A percentile compares a stretch with the other conserved stretches of the same genome.
Evolutionary conservation across 2,888 invertebrate species (phyloP).

Genomic region (Hypomecis punctinalis): DNA sequence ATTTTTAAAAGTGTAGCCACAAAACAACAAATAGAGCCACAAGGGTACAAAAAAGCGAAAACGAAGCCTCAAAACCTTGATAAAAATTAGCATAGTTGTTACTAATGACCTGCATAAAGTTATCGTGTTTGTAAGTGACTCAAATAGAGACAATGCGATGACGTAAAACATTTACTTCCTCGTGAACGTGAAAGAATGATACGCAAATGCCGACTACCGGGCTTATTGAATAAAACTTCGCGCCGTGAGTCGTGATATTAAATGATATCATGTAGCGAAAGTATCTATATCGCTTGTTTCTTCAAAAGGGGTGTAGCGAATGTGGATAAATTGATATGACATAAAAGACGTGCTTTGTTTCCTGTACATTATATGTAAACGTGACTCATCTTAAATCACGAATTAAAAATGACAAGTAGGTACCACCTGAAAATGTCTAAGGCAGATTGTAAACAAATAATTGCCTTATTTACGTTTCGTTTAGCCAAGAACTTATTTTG

Average conservation of each 20-base stretch:
- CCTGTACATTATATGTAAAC: too few species aligned
- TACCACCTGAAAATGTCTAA: too few species aligned
- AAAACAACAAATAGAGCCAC: too few species aligned
- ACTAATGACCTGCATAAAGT: conserved; percentile 9
- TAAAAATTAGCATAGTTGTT: conserved; percentile 1
- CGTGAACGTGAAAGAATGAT: conserved; percentile 4
- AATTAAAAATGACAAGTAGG: too few species aligned
- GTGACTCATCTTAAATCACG: too few species aligned
- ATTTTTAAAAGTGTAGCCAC: too few species aligned
- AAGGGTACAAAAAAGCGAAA: neutral
- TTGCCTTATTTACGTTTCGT: too few species aligned
- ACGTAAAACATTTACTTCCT: conserved; percentile 16
- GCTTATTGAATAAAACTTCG: neutral
- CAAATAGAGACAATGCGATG: conserved; percentile 14
- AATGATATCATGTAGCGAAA: neutral
- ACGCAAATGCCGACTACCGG: conserved; percentile 11
- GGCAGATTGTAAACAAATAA: too few species aligned
- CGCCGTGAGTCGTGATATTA: neutral
- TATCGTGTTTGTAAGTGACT: conserved; percentile 5
- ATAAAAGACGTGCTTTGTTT: too few species aligned
- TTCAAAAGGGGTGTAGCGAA: neutral
- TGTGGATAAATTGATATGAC: neutral
- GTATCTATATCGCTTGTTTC: neutral
- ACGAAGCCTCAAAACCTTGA: neutral
- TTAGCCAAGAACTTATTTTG: too few species aligned